Base-by-base conservation (phyloP, 2,113 vertebrate genomes). In the Cisticola juncidis region DNA sequence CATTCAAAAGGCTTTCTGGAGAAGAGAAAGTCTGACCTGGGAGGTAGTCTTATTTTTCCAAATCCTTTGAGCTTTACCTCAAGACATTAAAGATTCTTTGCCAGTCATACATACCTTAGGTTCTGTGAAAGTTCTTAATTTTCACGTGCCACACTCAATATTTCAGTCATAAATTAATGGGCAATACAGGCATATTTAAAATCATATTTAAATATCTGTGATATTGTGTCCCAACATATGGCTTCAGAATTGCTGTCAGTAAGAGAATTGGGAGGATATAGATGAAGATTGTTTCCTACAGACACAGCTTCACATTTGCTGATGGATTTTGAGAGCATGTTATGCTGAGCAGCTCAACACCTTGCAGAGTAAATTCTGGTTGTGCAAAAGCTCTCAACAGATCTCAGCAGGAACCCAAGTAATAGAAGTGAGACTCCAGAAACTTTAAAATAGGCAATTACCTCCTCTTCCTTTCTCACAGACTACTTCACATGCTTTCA, bases 141-240 rank as follows among this genome's bases (percentile, higher is more conserved):
- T 62, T 61, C 10, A 69, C 76, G 69, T 57, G 6, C 9, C 9
- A 33, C 3, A n/a, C 22, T 38, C 68, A 69, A 3, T 33, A 77
- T 25, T 78, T 81, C n/a, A 62, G 20, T 74, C 19, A 81, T 29
- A 74, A 83, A 88, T 26, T 31, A 71, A 44, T 9, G 44, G 24
- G 31, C 15, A 81, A 38, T 25, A 71, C 20, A 86, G 20, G 28
- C 6, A 60, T 40, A 48, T 85, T 90, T 79, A 51, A 93, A 51
- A 90, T 26, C 0, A 25, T 54, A 47, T 81, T 92, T 82, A 86
- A 85, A 68, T 22, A 57, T 13, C 51, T 50, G 23, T 79, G 79
- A 56, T 51, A 38, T 0, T 42, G 29, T 11, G 64, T 25, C 28
- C 36, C 16, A 74, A 50, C 10, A 33, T 7, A n/a, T 0, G 9